phyloP scores from a whole-genome alignment of 2,888 invertebrate genomes.

The Andrena bucephala region DNA sequence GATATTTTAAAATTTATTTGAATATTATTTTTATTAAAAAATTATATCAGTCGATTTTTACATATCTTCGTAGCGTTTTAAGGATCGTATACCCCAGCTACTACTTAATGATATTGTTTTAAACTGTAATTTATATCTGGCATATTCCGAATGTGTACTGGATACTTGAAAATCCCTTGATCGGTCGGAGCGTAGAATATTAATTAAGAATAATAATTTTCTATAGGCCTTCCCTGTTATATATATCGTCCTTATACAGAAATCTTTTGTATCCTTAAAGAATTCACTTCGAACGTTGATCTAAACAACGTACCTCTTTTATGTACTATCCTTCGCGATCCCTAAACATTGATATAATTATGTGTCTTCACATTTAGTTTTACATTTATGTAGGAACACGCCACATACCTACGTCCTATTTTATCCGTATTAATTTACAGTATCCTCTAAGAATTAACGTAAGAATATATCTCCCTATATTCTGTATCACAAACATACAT shows the following conservation, averaged over 20 bases:
- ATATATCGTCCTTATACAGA: too few species aligned
- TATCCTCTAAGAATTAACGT: not conserved
- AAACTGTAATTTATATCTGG: too few species aligned
- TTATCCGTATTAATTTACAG: not conserved
- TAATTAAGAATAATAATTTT: not conserved
- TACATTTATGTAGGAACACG: too few species aligned
- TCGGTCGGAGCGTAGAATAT: too few species aligned
- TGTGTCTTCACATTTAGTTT: too few species aligned
- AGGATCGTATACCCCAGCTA: not conserved
- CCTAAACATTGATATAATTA: too few species aligned
- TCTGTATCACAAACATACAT: not conserved
- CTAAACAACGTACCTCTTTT: not conserved
- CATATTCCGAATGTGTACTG: too few species aligned
- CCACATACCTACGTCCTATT: too few species aligned
- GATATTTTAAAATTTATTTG: conserved; percentile 12
- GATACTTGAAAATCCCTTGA: too few species aligned
- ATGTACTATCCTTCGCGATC: too few species aligned
- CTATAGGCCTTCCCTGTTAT: conserved; percentile 10
- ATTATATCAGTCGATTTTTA: not conserved
- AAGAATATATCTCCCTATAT: not conserved
- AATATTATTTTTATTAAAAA: not conserved
- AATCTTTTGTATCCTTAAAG: not conserved
- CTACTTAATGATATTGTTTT: too few species aligned
- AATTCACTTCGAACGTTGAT: conserved; percentile 9
- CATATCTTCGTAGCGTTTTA: not conserved